Base-by-base conservation (phyloP, 2,888 invertebrate species). In the Cantharis rufa region DNA sequence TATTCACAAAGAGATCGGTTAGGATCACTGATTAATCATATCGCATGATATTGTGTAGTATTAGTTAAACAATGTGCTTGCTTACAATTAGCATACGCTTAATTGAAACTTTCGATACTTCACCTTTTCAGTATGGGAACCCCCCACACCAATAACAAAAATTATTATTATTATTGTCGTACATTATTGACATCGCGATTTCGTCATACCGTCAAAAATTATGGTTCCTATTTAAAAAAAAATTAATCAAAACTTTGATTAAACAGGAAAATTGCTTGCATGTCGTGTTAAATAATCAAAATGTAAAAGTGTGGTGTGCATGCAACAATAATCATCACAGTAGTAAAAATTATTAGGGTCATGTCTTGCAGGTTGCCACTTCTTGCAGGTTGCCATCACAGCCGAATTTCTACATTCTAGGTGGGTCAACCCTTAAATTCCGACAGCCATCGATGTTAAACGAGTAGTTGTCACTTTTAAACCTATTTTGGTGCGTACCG, bases 11-110 rank as follows among this genome's bases (percentile, higher is more conserved):
- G 86, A 83, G 82, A 84, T 83, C 83, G 82, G 80, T 82, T 84
- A 83, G 84, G 84, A 84, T 82, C 84, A 83, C 86, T 85, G 86
- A 88, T 88, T 88, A 88, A 88, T 88, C 88, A 88, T 88, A 88
- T 88, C 84, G 88, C 88, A 88, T 88, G 88, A 84, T 86, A 80
- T 80, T 79, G 82, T 81, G 81, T 82, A 82, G 84, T 78, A 78
- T 78, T 78, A 75, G 63, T 69, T 74, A 72, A 76, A 72, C 71
- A 69, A 63, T 71, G 24, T 64, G 69, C 48, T 71, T 71, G 63
- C 27, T 27, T 72, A 72, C 78, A 78, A 78, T 78, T 78, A 78
- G 75, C 78, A 78, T 78, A 78, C 63, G 27, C 15, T 71, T 62
- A 48, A 48, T 48, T 48, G 48, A 48, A 48, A 48, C n/a, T 48